phyloP scores from a whole-genome alignment of 1,140 invertebrate genomes.

The Physella acuta region DNA sequence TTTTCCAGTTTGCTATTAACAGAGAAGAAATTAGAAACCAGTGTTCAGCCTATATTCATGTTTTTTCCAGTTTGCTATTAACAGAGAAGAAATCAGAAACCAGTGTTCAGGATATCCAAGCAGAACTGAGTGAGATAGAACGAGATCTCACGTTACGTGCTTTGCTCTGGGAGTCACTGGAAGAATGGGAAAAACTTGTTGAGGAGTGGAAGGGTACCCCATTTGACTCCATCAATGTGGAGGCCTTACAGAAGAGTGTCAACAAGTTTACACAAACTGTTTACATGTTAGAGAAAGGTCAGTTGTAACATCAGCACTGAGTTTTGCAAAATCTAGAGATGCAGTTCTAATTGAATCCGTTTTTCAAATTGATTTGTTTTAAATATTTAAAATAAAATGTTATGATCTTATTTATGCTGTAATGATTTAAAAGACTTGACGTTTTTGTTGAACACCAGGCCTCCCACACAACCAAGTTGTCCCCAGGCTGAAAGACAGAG shows the following conservation, averaged over 20 bases:
- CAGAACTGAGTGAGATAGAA: conserved; percentile 57
- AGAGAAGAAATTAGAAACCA: too few relatives aligned
- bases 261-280: conserved; percentile 59
- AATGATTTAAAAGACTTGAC: background rate
- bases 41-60: too few relatives aligned
- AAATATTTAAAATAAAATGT: conserved; percentile 2
- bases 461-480: conserved; percentile 77
- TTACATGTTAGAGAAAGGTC: conserved; percentile 60
- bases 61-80: too few relatives aligned
- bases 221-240: conserved; percentile 58
- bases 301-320: too few relatives aligned
- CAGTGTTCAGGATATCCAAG: conserved; percentile 52
- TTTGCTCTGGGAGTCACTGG: conserved; percentile 56
- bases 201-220: conserved; percentile 53
- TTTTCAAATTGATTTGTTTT: background rate
- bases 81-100: conserved; percentile 47
- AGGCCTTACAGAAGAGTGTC: conserved; percentile 57
- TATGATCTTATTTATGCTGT: background rate
- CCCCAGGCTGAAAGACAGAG: conserved; percentile 72
- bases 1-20: too few relatives aligned
- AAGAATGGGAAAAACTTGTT: conserved; percentile 55
- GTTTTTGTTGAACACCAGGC: conserved; percentile 42
- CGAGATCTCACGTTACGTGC: conserved; percentile 56
- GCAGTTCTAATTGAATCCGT: too few relatives aligned
- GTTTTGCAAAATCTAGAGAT: too few relatives aligned